Base-by-base conservation (phyloP, 2,888 invertebrate genomes). In the Pogonocherus hispidulus region DNA sequence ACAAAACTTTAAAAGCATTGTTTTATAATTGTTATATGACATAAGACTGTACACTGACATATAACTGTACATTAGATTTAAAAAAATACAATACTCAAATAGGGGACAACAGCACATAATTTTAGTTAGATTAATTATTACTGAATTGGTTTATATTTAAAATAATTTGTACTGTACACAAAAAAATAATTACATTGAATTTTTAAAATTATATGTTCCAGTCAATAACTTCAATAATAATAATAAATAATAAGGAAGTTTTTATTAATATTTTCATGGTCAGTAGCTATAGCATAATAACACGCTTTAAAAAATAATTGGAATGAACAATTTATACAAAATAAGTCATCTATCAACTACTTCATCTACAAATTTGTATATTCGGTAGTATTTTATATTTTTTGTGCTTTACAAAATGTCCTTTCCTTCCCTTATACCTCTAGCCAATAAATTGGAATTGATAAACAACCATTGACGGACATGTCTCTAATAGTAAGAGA, bases 161-260 rank as follows among this genome's bases (percentile, higher is more conserved):
- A 18, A 19, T 2, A 52, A 32, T 27, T 52, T 52, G 32, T 32
- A 52, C 16, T 16, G 52, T 18, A 52, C 18, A 32, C 52, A 52
- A 52, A 52, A 32, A 32, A 18, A n/a, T 52, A 52, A 52, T 52
- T 52, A 16, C 52, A 4, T 52, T 16, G 32, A 27, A 32, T 52
- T 52, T 52, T 52, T 52, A 9, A 52, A 52, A 32, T 52, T 32
- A 52, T 18, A 9, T 22, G 52, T 52, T 52, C 27, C 52, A 52
- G 32, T 52, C 27, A 32, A 27, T 52, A 52, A 32, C n/a, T 52
- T 22, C 22, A 20, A 22, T 49, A 49, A 49, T 49, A 49, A 22
- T 49, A 9, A 49, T n/a, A 32, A 52, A 52, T 52, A 32, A 51
- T 51, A n/a, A 51, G 49, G 49, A 51, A 51, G 16, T 52, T 32